A percentile compares a stretch with the other conserved stretches of the same genome.
phyloP scores from a whole-genome alignment of 2,888 invertebrate genomes.

The Ernsta delagoae region DNA sequence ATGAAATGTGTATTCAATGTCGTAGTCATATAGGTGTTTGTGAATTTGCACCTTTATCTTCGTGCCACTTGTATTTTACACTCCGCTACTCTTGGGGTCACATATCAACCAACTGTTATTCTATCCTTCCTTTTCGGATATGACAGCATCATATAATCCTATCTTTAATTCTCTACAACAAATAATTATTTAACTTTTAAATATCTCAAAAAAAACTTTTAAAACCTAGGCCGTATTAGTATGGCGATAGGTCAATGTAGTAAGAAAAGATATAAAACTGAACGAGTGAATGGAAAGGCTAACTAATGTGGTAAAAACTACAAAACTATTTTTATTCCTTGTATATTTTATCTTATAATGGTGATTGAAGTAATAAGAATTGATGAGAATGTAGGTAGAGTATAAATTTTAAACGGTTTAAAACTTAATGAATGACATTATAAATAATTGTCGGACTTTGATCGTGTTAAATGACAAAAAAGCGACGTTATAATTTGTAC shows the following conservation, averaged over 20 bases:
- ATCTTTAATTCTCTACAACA: not conserved
- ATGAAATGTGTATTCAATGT: conserved; percentile 66
- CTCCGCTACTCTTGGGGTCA: conserved; percentile 37
- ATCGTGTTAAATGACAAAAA: too few relatives aligned
- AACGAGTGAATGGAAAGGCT: conserved; percentile 41
- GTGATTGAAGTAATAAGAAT: too few relatives aligned
- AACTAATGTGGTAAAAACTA: conserved; percentile 38
- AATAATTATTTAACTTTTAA: not conserved
- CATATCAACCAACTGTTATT: conserved; percentile 42
- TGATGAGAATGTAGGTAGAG: too few relatives aligned
- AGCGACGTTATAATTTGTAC: too few relatives aligned
- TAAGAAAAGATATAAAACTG: not conserved
- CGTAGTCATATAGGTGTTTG: conserved; percentile 63
- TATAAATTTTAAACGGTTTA: too few relatives aligned
- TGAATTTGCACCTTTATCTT: conserved; percentile 60
- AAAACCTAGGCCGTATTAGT: not conserved
- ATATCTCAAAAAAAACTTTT: too few relatives aligned
- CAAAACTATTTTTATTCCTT: too few relatives aligned
- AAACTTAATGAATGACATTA: too few relatives aligned
- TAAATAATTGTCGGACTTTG: too few relatives aligned
- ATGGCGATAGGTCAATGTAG: not conserved
- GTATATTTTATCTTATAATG: too few relatives aligned
- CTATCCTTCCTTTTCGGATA: conserved; percentile 3
- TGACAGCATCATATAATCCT: not conserved
- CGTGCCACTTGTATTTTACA: conserved; percentile 33